Base-by-base conservation (phyloP, 2,113 vertebrate species). In the Callaeas wilsoni region DNA sequence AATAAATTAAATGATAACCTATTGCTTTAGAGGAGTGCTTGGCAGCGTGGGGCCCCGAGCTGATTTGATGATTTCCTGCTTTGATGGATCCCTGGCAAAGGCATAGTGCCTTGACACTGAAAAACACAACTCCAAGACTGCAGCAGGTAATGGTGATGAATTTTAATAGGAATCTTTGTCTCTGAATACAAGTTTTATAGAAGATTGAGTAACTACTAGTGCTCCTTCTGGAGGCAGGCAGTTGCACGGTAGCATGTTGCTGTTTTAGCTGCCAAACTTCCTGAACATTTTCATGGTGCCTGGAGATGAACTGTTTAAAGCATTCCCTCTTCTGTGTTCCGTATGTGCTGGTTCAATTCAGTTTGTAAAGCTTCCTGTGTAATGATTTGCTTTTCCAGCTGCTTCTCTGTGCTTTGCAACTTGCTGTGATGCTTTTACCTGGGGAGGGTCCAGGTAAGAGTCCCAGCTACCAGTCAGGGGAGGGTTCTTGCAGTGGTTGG, bases 111-210 rank as follows among this genome's bases (percentile, higher is more conserved):
- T 47, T 92, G 88, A 89, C 85, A 92, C 77, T 71, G 86, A 60
- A 87, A 95, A 97, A 96, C 95, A 87, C 86, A 92, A 22, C 79
- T 90, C 80, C 83, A 87, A 16, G 88, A 93, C 94, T 93, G 93
- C 96, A 95, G 95, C 93, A 95, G 92, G 92, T 94, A 79, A 84
- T 96, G 96, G 96, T 81, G 86, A 91, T 96, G 96, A 95, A 97
- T 97, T 96, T 96, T 97, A 96, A 96, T 96, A 26, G 86, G 86
- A 60, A 87, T 86, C 85, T 91, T 96, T 89, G 94, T 96, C 83
- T 96, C 91, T 78, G 80, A 89, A 68, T 79, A 87, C 84, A 89
- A 93, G 60, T 96, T 96, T 90, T 93, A 44, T 78, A 10, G 35
- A 82, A 94, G 69, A 95, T 92, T 41, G 78, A 89, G 80, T 68